Percentiles rank a stretch among this genome's conserved stretches.
These are phyloP conservation scores for Porites divaricata DNA, from an alignment of 92 coral and sea anemone species.

Conservation along the genomic window DNA sequence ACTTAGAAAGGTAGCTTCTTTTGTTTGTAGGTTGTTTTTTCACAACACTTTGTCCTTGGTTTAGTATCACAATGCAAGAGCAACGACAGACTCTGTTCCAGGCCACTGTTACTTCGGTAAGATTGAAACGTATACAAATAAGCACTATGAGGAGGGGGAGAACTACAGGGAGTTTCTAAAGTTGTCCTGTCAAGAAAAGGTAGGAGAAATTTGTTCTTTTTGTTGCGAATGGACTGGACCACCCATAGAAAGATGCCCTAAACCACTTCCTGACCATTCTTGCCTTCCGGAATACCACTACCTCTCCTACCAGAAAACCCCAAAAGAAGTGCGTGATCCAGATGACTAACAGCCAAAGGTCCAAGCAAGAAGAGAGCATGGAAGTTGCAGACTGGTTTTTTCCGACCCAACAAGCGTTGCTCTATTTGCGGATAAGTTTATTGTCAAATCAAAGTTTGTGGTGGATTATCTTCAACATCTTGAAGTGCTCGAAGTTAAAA, in stretches of 20 bases:
- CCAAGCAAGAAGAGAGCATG: not conserved
- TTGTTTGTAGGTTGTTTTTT: too few species aligned
- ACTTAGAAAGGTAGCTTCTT: too few species aligned
- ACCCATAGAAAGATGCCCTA: not conserved
- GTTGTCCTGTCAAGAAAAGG: not conserved
- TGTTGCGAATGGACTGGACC: not conserved
- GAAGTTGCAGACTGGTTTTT: not conserved
- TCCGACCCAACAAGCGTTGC: not conserved
- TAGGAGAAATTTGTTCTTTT: not conserved
- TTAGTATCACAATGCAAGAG: too few species aligned
- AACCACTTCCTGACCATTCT: not conserved
- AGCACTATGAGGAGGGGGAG: too few species aligned
- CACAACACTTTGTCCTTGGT: too few species aligned
- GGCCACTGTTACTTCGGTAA: too few species aligned
- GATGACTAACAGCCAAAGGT: not conserved
- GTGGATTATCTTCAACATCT: not conserved
- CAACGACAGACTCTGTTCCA: too few species aligned
- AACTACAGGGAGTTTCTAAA: too few species aligned
- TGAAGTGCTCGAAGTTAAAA: not conserved
- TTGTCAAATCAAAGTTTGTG: constrained; percentile 25
- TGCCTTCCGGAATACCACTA: not conserved
- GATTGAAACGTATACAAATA: too few species aligned
- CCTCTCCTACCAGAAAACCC: not conserved
- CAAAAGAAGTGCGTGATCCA: not conserved
- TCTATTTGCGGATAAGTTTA: constrained; percentile 14